These are phyloP conservation scores for Leucopsar rothschildi DNA, from an alignment of 2,113 vertebrate genomes.

Conservation along the genomic window DNA sequence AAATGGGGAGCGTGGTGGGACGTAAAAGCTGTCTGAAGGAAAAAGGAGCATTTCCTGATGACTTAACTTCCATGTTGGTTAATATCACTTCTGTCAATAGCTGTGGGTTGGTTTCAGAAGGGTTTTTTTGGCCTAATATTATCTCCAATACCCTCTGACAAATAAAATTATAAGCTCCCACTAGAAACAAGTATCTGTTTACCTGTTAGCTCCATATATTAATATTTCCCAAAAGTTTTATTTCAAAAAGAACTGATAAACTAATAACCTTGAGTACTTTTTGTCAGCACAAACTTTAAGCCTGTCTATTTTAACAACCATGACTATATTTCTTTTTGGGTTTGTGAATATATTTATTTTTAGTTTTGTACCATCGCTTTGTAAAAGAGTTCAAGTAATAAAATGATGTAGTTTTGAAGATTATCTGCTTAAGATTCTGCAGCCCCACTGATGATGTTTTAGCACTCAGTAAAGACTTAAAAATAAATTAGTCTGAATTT, in stretches of 20 bases:
- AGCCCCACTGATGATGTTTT: neutral
- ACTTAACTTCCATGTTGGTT: neutral
- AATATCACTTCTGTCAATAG: neutral
- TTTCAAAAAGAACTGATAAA: neutral
- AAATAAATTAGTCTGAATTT: neutral
- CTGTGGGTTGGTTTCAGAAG: neutral
- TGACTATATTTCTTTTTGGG: neutral
- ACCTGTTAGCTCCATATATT: neutral
- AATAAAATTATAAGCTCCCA: neutral
- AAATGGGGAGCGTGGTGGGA: slow-evolving; percentile 20
- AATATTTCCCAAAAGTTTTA: neutral
- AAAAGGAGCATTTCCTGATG: slow-evolving; percentile 34
- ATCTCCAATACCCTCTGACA: neutral
- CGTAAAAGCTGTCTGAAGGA: neutral
- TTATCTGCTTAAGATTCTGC: neutral
- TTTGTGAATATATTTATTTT: neutral
- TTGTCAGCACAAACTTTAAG: neutral
- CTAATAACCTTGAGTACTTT: neutral
- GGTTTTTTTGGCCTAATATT: neutral
- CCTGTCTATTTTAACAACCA: neutral
- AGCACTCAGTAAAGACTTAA: neutral
- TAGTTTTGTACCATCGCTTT: neutral
- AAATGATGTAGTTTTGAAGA: neutral
- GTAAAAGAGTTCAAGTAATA: neutral
- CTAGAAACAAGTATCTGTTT: neutral